Conservation (phyloP, 2,113 vertebrate genomes). For the Xiphorhynchus elegans region DNA sequence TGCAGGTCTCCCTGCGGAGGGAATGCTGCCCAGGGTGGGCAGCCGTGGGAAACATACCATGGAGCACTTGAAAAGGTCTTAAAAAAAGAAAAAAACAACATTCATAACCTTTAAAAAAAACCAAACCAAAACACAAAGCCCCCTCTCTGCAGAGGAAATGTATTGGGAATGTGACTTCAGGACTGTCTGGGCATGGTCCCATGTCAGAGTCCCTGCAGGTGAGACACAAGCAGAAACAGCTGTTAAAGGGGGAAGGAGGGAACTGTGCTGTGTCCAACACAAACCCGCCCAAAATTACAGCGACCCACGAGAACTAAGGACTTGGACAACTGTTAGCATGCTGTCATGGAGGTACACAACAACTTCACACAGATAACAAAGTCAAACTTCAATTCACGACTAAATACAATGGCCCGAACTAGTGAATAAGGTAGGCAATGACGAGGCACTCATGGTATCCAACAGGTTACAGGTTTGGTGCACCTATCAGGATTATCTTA, state of each 20-base stretch:
- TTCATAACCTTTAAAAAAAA: rapidly evolving
- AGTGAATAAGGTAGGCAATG: neutral
- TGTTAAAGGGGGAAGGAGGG: neutral
- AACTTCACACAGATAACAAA: neutral
- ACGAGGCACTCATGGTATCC: neutral
- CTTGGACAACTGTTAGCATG: neutral
- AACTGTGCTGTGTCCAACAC: neutral
- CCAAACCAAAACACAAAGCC: no score
- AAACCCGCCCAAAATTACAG: neutral
- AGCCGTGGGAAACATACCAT: rapidly evolving
- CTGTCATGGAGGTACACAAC: neutral
- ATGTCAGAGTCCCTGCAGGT: no score
- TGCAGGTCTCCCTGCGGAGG: neutral
- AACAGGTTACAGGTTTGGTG: neutral
- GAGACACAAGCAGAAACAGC: no score
- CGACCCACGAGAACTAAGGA: rapidly evolving
- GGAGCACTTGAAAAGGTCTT: neutral
- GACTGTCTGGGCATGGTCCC: neutral
- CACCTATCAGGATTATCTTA: neutral
- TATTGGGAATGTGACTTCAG: neutral
- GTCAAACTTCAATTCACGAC: neutral
- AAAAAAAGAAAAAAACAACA: neutral
- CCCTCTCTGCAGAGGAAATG: neutral
- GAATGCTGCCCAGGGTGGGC: neutral
- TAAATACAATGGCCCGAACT: neutral